Evolutionary conservation across 2,888 invertebrate species (phyloP), one percentile per base, ranked within the genome.

Genomic region (Thysanoteuthis rhombus): DNA sequence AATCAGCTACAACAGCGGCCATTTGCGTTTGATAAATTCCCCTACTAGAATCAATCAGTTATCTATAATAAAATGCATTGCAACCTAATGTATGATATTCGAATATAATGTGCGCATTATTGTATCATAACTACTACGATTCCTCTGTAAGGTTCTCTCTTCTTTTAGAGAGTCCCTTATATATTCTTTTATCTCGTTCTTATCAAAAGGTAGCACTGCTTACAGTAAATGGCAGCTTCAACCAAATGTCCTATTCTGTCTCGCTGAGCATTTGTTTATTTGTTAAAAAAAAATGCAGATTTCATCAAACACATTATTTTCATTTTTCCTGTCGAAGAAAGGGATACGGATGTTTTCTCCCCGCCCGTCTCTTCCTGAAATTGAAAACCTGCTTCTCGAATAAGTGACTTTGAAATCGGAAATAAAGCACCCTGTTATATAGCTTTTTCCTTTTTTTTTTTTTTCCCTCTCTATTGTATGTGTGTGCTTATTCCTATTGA

Each of bases 231-330:
- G 36, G 75, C 75, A 75, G 75, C n/a, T 75, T 36, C 75, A 36
- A 75, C 75, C n/a, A 75, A n/a, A 75, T n/a, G n/a, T 75, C 75
- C n/a, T n/a, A 52, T 52, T 52, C 52, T 25, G 25, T 36, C 36
- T n/a, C n/a, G 16, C 4, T 75, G 10, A 36, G n/a, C 75, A 36
- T 75, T 75, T 75, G 75, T 75, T 75, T 75, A 36, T 75, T 75
- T 36, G 36, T 75, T 58, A 58, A 25, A 45, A 16, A 52, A 52
- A 52, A 75, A 75, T 75, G 75, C 75, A 75, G 75, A 75, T 75
- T 75, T 75, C 75, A 75, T 75, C n/a, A 75, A 75, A n/a, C n/a
- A 75, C n/a, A 75, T 75, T 75, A 75, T 75, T 75, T 75, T 75
- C 75, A 75, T 75, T 75, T 75, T 36, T 75, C 75, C 75, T 16